Conservation (phyloP, 2,113 vertebrate genomes). For the Passer montanus region DNA sequence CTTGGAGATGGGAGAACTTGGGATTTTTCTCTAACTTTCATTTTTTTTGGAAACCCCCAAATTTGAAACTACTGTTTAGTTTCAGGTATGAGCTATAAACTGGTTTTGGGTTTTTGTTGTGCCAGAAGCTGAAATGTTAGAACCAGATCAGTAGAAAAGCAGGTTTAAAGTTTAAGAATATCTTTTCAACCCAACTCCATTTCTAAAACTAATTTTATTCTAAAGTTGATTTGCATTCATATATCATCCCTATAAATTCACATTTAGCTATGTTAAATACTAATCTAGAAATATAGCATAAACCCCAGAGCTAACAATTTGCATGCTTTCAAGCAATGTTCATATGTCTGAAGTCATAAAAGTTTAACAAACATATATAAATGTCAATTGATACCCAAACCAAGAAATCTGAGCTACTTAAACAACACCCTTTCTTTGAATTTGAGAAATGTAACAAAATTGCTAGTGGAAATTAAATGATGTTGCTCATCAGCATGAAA, state of each 20-base stretch:
- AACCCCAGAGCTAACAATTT: neutral
- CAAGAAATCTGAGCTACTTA: constrained; percentile 4
- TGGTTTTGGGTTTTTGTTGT: neutral
- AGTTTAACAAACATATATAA: constrained; percentile 31
- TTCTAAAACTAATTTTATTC: constrained; percentile 16
- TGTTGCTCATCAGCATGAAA: neutral
- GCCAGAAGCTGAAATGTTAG: neutral
- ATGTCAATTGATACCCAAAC: neutral
- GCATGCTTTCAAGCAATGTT: constrained; percentile 43
- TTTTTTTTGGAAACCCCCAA: neutral
- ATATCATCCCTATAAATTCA: neutral
- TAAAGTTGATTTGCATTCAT: constrained; percentile 7
- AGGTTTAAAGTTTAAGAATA: neutral
- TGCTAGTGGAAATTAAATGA: neutral
- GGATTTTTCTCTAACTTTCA: neutral
- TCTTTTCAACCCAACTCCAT: neutral
- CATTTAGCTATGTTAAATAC: neutral
- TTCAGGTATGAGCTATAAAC: neutral
- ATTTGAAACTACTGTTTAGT: neutral
- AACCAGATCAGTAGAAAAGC: neutral
- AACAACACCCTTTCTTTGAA: neutral
- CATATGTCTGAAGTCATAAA: neutral
- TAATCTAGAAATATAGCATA: constrained; percentile 13
- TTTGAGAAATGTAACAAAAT: constrained; percentile 5
- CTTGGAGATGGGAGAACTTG: neutral